Base-by-base conservation (phyloP, 2,797 vertebrate genomes). In the Furcifer pardalis region DNA sequence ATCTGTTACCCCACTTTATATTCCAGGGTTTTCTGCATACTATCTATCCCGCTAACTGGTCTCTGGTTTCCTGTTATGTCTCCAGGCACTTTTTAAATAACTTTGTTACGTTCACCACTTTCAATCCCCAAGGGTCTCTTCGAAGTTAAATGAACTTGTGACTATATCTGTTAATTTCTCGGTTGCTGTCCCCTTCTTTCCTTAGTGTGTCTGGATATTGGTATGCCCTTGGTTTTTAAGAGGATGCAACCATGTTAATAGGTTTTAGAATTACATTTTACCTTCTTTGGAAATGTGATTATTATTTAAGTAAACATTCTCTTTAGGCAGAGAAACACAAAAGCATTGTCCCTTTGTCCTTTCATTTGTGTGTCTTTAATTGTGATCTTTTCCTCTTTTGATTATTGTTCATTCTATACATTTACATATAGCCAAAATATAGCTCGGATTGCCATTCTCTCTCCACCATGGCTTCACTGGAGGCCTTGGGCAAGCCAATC, bases 91-190 rank as follows among this genome's bases (percentile, higher is more conserved):
- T 93, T 89, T 88, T 88, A 94, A 91, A 85, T 90, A 88, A 84
- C 88, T 92, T 93, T 91, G 74, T 89, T 91, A 72, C 88, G 68
- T 85, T 93, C 90, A 71, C 79, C 77, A 81, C 86, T 93, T 91
- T 87, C 86, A 89, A 71, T 92, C 94, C 93, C 90, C 90, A 92
- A 90, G 82, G 93, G 82, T 90, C 86, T 92, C 89, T 90, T 93
- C 87, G 52, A 91, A 95, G 92, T 81, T 91, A 94, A 94, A 91
- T 90, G 91, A 93, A 91, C 89, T 89, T 94, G 82, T 90, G 92
- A 79, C n/a, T n/a, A 94, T 93, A 87, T 72, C 87, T 93, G 80
- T 66, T 94, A 94, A 94, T 91, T 92, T 89, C 72, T 94, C 92
- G 79, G 59, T 87, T 89, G 92, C 63, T 92, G 77, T 87, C 81